Evolutionary conservation across 2,888 invertebrate species (phyloP), one percentile per base, ranked within the genome.

Genomic region (Phymatocera aterrima): DNA sequence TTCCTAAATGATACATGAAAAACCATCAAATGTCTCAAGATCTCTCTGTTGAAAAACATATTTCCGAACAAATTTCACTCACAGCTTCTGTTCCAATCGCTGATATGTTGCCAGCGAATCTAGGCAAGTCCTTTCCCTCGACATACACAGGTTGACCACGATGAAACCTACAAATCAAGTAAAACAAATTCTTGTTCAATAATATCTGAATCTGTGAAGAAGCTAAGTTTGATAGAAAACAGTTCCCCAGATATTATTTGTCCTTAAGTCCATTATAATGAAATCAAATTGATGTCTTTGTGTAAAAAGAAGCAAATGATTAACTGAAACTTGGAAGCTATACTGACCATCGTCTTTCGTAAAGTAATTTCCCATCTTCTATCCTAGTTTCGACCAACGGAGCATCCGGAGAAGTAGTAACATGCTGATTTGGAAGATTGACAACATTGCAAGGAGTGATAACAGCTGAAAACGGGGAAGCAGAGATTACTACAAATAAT

Each of bases 311-410:
- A n/a, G n/a, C n/a, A n/a, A n/a, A n/a, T n/a, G n/a, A n/a, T n/a
- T n/a, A n/a, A n/a, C n/a, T n/a, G n/a, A n/a, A n/a, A n/a, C n/a
- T n/a, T n/a, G n/a, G n/a, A n/a, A n/a, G n/a, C n/a, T n/a, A n/a
- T n/a, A 80, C 88, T 85, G 87, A 93, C 98, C 98, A 98, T 88
- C 97, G 93, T 82, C 97, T 94, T 91, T 98, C 98, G 91, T 97
- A 98, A 87, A 97, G 92, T 80, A 99, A 92, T 91, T 98, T 97
- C 77, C 98, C 98, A 91, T 98, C 98, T 91, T 98, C 98, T 83
- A 98, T 97, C 81, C 96, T 94, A 3, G 97, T 96, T 85, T 98
- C 98, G 64, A 94, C 93, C 82, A 93, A 90, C 72, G 93, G 91
- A 43, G 91, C 89, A 34, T 91, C 90, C 40, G 90, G 85, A 46